Percentiles rank a stretch among this genome's conserved stretches.
Conservation (phyloP, 37 sponge, comb jelly and placozoan species). For the Chondrilla cf. caribensis region DNA sequence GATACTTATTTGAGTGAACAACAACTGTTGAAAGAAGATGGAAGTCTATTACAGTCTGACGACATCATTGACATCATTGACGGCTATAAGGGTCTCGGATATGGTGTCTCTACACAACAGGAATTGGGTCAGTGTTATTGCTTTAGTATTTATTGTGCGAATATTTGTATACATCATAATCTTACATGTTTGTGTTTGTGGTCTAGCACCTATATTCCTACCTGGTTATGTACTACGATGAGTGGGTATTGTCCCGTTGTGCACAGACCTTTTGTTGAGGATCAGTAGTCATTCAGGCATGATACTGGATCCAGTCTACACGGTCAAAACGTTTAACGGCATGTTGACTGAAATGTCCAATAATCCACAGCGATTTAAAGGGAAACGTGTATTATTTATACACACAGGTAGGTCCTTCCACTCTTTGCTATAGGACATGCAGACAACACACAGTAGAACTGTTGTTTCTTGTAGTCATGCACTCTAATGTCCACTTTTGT, state of each 20-base stretch:
- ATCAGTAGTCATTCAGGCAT: conserved; percentile 65
- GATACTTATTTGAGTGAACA: conserved; percentile 40
- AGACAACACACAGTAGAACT: too few species aligned
- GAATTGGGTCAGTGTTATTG: conserved; percentile 47
- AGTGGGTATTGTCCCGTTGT: too few species aligned
- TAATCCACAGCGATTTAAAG: conserved; percentile 64
- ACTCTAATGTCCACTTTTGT: too few species aligned
- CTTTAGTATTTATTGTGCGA: too few species aligned
- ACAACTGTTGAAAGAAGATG: conserved; percentile 13
- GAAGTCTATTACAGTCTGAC: background rate
- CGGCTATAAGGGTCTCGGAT: conserved; percentile 79
- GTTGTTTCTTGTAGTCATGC: too few species aligned
- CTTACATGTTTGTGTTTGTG: too few species aligned
- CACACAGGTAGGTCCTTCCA: conserved; percentile 96
- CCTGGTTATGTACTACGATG: too few species aligned
- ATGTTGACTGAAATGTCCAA: conserved; percentile 66
- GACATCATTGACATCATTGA: conserved; percentile 75
- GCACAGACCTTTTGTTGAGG: conserved; percentile 33
- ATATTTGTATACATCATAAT: too few species aligned
- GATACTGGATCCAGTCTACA: conserved; percentile 73
- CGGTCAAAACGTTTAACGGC: conserved; percentile 74
- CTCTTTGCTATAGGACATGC: too few species aligned
- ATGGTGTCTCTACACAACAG: conserved; percentile 72
- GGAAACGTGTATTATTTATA: conserved; percentile 69
- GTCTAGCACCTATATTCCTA: too few species aligned